These are phyloP conservation scores for Crotalus helleri DNA, from an alignment of 2,113 vertebrate species.

Conservation along the genomic window DNA sequence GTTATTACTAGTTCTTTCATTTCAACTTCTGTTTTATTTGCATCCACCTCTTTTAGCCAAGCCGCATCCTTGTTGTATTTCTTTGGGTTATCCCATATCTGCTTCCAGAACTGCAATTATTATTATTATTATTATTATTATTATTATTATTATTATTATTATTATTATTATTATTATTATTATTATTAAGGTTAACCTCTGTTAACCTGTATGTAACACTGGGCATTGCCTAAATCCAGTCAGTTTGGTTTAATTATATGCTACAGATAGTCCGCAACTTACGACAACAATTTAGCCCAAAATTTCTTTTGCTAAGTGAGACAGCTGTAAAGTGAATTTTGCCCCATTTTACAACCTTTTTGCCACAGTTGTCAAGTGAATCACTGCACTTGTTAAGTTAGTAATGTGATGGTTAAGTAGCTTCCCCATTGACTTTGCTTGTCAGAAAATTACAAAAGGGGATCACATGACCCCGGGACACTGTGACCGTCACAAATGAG, in stretches of 20 bases:
- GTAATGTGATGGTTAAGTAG: neutral
- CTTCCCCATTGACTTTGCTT: neutral
- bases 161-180: no score
- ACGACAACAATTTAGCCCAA: neutral
- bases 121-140: no score
- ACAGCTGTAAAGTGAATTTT: neutral
- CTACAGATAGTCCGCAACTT: neutral
- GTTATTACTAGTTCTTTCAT: no score
- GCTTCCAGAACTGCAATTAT: no score
- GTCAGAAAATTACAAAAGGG: neutral
- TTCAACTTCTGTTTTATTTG: no score
- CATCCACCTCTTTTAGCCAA: no score
- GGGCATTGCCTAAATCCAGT: neutral
- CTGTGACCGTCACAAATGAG: neutral
- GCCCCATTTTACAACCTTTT: neutral
- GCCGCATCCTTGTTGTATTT: no score
- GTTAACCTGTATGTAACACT: neutral
- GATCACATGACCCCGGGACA: neutral
- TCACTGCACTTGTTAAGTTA: neutral
- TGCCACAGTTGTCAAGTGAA: neutral
- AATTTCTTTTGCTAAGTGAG: neutral
- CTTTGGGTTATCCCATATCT: no score
- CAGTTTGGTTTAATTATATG: neutral
- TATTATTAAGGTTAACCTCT: neutral
- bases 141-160: no score